Percentiles rank a stretch among this genome's conserved stretches.
These are phyloP conservation scores for Oreamnos americanus DNA, from an alignment of 2,113 vertebrate genomes.

Conservation along the genomic window DNA sequence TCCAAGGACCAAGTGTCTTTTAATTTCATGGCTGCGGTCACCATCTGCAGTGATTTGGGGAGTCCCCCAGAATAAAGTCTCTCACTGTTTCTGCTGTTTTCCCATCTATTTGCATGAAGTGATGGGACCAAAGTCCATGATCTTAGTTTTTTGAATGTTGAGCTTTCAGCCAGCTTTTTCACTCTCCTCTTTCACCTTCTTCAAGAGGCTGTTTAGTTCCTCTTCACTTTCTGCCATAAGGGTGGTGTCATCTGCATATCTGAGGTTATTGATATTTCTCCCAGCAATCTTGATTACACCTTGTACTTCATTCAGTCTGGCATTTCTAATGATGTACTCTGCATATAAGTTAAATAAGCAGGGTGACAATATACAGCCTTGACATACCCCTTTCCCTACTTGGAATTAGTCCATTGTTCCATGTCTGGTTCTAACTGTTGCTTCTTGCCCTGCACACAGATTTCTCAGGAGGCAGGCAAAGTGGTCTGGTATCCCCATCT, in stretches of 20 bases:
- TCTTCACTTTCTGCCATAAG: neutral
- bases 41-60: neutral
- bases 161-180: neutral
- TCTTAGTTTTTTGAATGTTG: neutral
- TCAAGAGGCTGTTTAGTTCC: neutral
- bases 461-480: neutral
- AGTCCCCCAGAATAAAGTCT: neutral
- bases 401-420: neutral
- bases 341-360: neutral
- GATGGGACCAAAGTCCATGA: neutral
- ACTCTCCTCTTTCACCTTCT: neutral
- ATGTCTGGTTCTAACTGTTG: neutral
- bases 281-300: neutral
- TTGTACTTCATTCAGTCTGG: neutral
- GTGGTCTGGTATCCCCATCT: neutral
- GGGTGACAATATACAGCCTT: neutral
- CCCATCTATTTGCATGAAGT: neutral
- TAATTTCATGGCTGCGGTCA: neutral
- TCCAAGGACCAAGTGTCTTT: neutral
- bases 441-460: neutral
- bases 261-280: neutral
- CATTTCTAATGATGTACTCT: neutral
- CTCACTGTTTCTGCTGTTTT: neutral
- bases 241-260: neutral
- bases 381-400: neutral